These are phyloP conservation scores for Acleris emargana DNA, from an alignment of 2,888 invertebrate species.

Conservation along the genomic window DNA sequence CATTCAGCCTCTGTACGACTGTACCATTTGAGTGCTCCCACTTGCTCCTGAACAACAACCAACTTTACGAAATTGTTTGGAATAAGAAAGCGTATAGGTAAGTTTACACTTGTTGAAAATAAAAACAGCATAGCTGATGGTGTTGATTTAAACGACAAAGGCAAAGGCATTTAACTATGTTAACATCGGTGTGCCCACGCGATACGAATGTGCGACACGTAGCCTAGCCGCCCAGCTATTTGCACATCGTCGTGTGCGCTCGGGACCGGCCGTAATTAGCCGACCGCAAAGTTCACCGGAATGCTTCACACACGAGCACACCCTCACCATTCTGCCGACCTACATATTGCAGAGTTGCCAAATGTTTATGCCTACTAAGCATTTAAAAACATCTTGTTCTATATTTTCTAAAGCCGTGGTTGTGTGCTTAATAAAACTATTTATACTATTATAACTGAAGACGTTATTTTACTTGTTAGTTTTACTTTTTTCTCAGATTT, in stretches of 20 bases:
- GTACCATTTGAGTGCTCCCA: constrained; percentile 49
- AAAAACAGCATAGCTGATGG: neutral
- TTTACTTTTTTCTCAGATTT: no score
- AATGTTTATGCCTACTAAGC: constrained; percentile 9
- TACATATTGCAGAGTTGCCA: constrained; percentile 52
- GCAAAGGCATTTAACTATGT: constrained; percentile 19
- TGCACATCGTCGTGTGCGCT: constrained; percentile 59
- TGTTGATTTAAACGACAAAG: constrained; percentile 1
- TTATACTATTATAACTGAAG: neutral
- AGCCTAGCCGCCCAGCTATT: constrained; percentile 66
- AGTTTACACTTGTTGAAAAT: neutral
- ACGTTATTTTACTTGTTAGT: neutral
- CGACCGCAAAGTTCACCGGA: constrained; percentile 68
- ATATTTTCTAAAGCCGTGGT: no score
- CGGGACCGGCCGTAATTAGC: constrained; percentile 68
- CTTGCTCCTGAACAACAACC: constrained; percentile 39
- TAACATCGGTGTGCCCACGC: constrained; percentile 30
- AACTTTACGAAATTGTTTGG: constrained; percentile 6
- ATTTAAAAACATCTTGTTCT: neutral
- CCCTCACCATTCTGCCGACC: constrained; percentile 49
- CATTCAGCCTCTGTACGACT: constrained; percentile 63
- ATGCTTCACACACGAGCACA: constrained; percentile 57
- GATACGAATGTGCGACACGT: constrained; percentile 48
- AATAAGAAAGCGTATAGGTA: no score
- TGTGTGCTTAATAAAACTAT: neutral